phyloP scores from a whole-genome alignment of 2,888 invertebrate genomes.

The Meteorus cinctellus region DNA sequence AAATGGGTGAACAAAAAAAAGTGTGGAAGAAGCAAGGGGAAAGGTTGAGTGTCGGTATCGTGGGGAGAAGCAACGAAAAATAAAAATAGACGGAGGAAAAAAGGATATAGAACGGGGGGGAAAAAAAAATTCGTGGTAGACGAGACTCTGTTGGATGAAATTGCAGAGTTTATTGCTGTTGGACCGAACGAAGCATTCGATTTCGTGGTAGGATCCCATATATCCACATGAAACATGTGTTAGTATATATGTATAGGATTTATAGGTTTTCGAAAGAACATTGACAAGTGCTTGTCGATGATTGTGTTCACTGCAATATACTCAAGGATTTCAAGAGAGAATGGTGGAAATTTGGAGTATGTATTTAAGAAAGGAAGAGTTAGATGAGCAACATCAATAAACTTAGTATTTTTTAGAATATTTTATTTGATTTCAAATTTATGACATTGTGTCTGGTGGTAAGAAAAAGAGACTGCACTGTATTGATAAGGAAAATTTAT shows the following conservation, averaged over 20 bases:
- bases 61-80: conserved; percentile 17
- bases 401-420: neutral
- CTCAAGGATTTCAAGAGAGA: neutral
- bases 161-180: conserved; percentile 33
- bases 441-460: neutral
- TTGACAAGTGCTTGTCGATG: conserved; percentile 23
- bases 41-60: conserved; percentile 30
- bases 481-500: too few species aligned
- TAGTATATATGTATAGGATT: conserved; percentile 7
- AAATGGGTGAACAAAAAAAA: neutral
- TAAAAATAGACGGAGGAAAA: too few species aligned
- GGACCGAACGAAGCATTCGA: conserved; percentile 23
- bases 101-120: too few species aligned
- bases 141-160: conserved; percentile 34
- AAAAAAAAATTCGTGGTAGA: conserved; percentile 1
- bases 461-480: too few species aligned
- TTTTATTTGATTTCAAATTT: neutral
- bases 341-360: neutral
- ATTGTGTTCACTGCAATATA: conserved; percentile 11
- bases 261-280: conserved; percentile 1
- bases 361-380: too few species aligned
- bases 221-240: neutral
- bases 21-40: conserved; percentile 12
- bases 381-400: too few species aligned
- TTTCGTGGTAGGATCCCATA: conserved; percentile 12